Evolutionary conservation across 2,797 vertebrate species (phyloP).

Genomic region (Lacerta agilis): DNA sequence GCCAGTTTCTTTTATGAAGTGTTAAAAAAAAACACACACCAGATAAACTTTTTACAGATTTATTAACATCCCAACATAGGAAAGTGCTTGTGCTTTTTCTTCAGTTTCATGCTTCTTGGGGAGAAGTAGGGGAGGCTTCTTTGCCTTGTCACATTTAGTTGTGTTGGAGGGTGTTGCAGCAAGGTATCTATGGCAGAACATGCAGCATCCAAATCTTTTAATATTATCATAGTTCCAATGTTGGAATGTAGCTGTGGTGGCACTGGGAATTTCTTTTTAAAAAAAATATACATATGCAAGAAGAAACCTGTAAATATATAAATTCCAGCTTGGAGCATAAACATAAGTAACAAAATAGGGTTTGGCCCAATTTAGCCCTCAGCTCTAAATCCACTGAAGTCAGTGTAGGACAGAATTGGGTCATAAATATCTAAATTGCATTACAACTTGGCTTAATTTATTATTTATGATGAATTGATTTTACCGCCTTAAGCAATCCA

Average conservation of each 20-base stretch:
- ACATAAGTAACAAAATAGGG: slow-evolving; percentile 19
- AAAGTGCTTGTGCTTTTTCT: background rate
- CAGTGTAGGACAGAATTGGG: slow-evolving; percentile 13
- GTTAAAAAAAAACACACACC: background rate
- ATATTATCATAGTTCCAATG: background rate
- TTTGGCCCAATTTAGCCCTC: slow-evolving; percentile 26
- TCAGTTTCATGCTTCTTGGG: background rate
- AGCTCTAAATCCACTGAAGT: slow-evolving; percentile 22
- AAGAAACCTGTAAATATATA: slow-evolving; percentile 9
- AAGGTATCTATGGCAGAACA: background rate
- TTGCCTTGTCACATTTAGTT: background rate
- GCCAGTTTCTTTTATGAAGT: background rate
- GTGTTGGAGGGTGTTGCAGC: background rate
- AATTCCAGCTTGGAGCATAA: slow-evolving; percentile 3
- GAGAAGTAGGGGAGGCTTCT: background rate
- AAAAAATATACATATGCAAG: background rate
- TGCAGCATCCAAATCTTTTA: background rate
- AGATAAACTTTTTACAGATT: slow-evolving; percentile 17
- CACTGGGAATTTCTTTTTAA: background rate
- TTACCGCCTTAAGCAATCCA: slow-evolving; percentile 1
- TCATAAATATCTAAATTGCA: slow-evolving; percentile 25
- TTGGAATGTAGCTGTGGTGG: background rate
- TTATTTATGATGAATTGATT: slow-evolving; percentile 34
- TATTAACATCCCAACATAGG: background rate
- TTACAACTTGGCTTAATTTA: slow-evolving; percentile 24